These are phyloP conservation scores for Sycophaga agraensis DNA, from an alignment of 1,140 invertebrate genomes.

Conservation along the genomic window DNA sequence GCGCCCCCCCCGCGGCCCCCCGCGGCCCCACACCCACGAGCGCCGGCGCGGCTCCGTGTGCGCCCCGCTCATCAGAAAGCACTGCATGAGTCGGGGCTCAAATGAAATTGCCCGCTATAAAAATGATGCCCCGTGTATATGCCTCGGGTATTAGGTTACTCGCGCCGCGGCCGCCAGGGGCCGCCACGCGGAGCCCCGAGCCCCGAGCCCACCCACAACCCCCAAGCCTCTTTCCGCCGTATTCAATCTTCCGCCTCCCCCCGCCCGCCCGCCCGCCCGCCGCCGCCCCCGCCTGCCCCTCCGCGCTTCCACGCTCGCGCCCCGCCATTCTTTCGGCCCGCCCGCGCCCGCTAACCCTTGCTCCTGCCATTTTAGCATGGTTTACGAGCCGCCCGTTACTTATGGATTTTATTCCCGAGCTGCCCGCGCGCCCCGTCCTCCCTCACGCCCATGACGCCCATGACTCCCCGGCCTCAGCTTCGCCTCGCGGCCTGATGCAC, in stretches of 20 bases:
- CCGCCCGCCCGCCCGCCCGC: neutral
- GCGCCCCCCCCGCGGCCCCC: too few relatives aligned
- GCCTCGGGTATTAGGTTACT: slow-evolving; percentile 45
- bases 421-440: neutral
- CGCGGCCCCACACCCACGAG: slow-evolving; percentile 24
- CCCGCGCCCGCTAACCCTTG: neutral
- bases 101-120: slow-evolving; percentile 57
- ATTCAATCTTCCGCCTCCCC: neutral
- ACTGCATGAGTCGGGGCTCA: slow-evolving; percentile 53
- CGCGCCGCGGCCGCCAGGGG: too few relatives aligned
- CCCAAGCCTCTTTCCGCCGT: slow-evolving; percentile 20
- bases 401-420: neutral
- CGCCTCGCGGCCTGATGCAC: too few relatives aligned
- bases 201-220: too few relatives aligned
- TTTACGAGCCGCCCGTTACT: neutral
- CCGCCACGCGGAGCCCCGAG: too few relatives aligned
- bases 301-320: neutral
- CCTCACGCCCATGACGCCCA: too few relatives aligned
- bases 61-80: slow-evolving; percentile 53
- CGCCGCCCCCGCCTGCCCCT: neutral
- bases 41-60: too few relatives aligned
- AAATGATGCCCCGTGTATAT: slow-evolving; percentile 52
- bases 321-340: neutral
- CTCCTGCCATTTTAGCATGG: slow-evolving; percentile 5
- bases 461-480: too few relatives aligned